Evolutionary conservation across 2,888 invertebrate species (phyloP), one percentile per base, ranked within the genome.

Genomic region (Holacanthella duospinosa): DNA sequence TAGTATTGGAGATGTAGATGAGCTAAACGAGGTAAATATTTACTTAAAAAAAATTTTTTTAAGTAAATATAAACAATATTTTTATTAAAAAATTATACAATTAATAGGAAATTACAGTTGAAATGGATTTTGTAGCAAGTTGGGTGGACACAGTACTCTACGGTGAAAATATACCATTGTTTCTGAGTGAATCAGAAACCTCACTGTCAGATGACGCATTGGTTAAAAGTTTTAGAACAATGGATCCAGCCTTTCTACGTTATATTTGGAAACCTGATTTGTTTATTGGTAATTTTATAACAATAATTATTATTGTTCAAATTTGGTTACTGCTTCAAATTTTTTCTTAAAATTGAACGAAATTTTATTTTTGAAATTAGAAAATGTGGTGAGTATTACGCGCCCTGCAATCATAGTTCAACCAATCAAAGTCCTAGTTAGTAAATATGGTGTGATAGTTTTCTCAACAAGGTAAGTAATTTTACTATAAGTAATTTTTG

Each of bases 241-340:
- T 48, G 21, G 48, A 48, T 21, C 48, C 48, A 16, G 21, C n/a
- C 4, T 48, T 48, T 48, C 21, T 48, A 4, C 12, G n/a, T 4
- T n/a, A 48, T n/a, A 48, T 48, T 48, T 48, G 48, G 48, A 48
- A 48, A 21, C 48, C 48, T 16, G 48, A 48, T 21, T 48, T 48
- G 48, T 48, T 48, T 4, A 48, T 48, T 21, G 48, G 48, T 48
- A 36, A n/a, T n/a, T n/a, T n/a, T n/a, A n/a, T 36, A 6, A 36
- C 36, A 12, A 12, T 36, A 36, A 12, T 36, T 36, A 6, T 36
- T 36, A 36, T 16, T 36, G 16, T 36, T 36, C 16, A 16, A 36
- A 36, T 36, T 36, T 16, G 36, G 16, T 36, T 36, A 36, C 36
- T 36, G 16, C 6, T 36, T 36, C 9, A 36, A 12, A 12, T 36